Conservation (phyloP, 2,113 vertebrate species). For the Archilochus colubris region DNA sequence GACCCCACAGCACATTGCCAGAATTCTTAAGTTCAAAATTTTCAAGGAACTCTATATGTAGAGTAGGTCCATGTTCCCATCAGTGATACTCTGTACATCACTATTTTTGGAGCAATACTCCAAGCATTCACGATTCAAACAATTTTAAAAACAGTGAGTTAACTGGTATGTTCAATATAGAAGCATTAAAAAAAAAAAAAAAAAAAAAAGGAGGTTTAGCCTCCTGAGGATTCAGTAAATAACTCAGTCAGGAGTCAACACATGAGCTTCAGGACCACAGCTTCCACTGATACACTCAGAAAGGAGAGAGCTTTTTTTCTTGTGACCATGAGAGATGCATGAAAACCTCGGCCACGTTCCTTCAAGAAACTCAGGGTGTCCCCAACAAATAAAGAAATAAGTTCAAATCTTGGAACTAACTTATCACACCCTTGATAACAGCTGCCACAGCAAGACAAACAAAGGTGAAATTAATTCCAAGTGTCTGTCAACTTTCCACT, state of each 20-base stretch:
- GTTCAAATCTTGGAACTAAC: neutral
- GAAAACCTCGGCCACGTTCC: neutral
- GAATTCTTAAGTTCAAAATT: neutral
- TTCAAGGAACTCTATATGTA: neutral
- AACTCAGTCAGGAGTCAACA: neutral
- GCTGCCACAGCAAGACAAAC: neutral
- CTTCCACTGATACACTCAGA: neutral
- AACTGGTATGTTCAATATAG: neutral
- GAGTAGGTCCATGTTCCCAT: neutral
- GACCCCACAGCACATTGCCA: neutral
- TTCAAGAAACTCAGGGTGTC: neutral
- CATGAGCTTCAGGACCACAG: neutral
- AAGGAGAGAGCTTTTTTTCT: neutral
- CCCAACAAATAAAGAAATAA: neutral
- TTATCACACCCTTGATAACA: neutral
- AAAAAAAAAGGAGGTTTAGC: neutral
- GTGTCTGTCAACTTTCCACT: neutral
- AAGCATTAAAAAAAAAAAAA: neutral
- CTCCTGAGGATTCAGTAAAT: neutral
- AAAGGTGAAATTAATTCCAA: slow-evolving; percentile 14
- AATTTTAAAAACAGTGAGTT: neutral
- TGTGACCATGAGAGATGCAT: neutral
- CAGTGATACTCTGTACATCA: neutral
- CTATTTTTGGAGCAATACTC: neutral
- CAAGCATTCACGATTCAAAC: neutral